Evolutionary conservation across 2,113 vertebrate genomes (phyloP).

Genomic region (Ondatra zibethicus): DNA sequence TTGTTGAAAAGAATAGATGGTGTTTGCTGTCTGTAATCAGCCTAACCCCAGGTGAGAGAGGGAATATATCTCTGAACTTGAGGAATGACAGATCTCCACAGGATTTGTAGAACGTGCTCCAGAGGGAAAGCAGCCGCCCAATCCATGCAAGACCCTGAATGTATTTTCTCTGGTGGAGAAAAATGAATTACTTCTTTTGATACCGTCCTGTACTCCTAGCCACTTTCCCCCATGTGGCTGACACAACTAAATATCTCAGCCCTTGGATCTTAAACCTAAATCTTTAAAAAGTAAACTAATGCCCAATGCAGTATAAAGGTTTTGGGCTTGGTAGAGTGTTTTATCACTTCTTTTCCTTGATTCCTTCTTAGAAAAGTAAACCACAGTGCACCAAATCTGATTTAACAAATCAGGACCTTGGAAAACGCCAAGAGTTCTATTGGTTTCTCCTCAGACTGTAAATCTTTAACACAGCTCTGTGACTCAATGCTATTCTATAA

Average conservation of each 20-base stretch:
- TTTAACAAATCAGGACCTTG: conserved; percentile 50
- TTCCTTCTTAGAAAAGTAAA: conserved; percentile 24
- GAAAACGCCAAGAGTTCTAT: conserved; percentile 18
- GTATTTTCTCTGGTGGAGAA: background rate
- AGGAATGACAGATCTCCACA: background rate
- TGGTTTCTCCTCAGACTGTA: conserved; percentile 10
- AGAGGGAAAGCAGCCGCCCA: background rate
- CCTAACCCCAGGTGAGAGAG: rapidly evolving
- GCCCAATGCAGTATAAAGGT: conserved; percentile 15
- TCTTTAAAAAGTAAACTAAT: background rate
- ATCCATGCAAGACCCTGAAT: background rate
- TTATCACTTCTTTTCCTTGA: background rate
- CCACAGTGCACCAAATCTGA: background rate
- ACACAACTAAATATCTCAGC: background rate
- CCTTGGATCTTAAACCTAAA: background rate
- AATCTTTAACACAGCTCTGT: conserved; percentile 37
- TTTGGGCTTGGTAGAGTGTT: background rate
- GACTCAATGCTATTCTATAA: background rate
- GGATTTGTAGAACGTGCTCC: background rate
- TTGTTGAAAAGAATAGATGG: background rate
- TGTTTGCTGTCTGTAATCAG: background rate
- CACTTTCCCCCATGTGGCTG: no score
- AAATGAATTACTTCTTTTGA: background rate
- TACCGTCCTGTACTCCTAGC: background rate
- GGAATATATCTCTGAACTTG: background rate